Evolutionary conservation across 2,113 vertebrate species (phyloP).

Genomic region (Murina feae): DNA sequence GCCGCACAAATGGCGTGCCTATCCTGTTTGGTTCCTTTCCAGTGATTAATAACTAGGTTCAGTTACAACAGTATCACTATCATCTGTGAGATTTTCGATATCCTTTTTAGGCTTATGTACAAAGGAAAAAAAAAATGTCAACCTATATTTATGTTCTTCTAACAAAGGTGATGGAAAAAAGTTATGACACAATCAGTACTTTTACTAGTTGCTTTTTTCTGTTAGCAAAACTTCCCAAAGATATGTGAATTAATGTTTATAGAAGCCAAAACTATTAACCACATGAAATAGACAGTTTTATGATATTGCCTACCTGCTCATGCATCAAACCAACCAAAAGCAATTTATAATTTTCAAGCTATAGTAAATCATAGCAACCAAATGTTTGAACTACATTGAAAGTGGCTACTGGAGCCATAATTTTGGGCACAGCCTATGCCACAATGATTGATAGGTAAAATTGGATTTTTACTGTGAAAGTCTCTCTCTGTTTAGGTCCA

Average conservation of each 20-base stretch:
- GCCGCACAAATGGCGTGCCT: too few species aligned
- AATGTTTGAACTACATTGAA: background rate
- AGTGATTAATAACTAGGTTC: too few species aligned
- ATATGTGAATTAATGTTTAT: constrained; percentile 39
- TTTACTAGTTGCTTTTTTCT: background rate
- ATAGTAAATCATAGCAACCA: background rate
- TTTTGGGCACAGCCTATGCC: background rate
- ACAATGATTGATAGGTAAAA: constrained; percentile 19
- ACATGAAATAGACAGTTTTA: constrained; percentile 4
- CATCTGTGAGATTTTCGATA: background rate
- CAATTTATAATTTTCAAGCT: constrained; percentile 32
- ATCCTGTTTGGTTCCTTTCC: too few species aligned
- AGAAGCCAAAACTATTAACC: constrained; percentile 33
- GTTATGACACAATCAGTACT: background rate
- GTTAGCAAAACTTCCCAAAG: constrained; percentile 5
- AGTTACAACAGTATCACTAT: too few species aligned
- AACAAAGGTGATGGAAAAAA: background rate
- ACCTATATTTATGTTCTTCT: background rate
- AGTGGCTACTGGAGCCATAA: background rate
- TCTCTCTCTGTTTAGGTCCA: background rate
- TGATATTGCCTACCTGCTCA: background rate
- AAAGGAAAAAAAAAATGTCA: background rate
- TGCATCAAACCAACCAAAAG: background rate
- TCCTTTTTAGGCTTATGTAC: background rate
- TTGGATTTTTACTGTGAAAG: constrained; percentile 15